A percentile compares a stretch with the other conserved stretches of the same genome.
These are phyloP conservation scores for Agriotes lineatus DNA, from an alignment of 2,888 invertebrate genomes.

Conservation along the genomic window DNA sequence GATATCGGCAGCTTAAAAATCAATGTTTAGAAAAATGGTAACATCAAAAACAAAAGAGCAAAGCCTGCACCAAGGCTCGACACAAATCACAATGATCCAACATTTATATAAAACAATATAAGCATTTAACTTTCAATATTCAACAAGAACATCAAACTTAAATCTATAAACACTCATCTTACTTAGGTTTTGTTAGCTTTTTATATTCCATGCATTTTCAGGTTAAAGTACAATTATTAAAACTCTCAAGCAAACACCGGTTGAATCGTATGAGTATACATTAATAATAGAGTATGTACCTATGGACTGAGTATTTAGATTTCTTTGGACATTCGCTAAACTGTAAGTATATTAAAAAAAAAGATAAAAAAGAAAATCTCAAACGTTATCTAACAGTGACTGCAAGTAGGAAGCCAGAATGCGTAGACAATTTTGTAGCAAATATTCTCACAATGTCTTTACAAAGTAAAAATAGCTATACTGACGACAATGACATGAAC, in stretches of 20 bases:
- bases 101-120: conserved; percentile 9
- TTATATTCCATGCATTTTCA: conserved; percentile 3
- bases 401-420: conserved; percentile 6
- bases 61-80: background rate
- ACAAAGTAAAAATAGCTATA: too few species aligned
- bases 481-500: too few species aligned
- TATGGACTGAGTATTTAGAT: conserved; percentile 26
- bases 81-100: conserved; percentile 15
- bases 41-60: background rate
- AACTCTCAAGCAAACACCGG: background rate
- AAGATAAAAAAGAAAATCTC: background rate
- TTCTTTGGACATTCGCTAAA: conserved; percentile 25
- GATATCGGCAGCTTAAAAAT: conserved; percentile 25
- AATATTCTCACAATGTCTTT: too few species aligned
- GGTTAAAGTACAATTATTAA: background rate
- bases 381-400: conserved; percentile 3
- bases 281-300: conserved; percentile 21
- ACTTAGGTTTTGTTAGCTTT: background rate
- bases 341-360: background rate
- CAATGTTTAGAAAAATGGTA: conserved; percentile 23
- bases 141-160: conserved; percentile 23
- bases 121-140: conserved; percentile 10
- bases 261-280: conserved; percentile 11
- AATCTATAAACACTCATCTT: conserved; percentile 23
- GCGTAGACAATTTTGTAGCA: background rate